These are phyloP conservation scores for Siniperca knerii DNA, from an alignment of 2,113 vertebrate genomes.

Conservation along the genomic window DNA sequence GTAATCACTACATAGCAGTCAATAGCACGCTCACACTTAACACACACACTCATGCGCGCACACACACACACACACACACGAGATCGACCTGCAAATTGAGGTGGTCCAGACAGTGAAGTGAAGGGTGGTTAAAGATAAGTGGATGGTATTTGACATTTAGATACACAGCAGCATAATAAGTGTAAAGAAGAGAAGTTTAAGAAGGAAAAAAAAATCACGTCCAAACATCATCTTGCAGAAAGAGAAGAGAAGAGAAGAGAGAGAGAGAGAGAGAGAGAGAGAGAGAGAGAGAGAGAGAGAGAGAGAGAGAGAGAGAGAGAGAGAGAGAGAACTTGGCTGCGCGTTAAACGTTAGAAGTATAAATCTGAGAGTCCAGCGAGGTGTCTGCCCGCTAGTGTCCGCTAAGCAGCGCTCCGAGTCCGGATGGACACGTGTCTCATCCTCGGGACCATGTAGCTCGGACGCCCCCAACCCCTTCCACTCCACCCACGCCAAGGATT, in stretches of 20 bases:
- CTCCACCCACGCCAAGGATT: constrained; percentile 55
- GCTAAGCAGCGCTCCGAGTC: constrained; percentile 76
- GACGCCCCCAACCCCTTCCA: constrained; percentile 1
- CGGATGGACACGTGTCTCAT: constrained; percentile 87
- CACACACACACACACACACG: constrained; percentile 10
- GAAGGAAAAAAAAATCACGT: neutral
- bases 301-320: constrained; percentile 2
- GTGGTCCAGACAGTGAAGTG: constrained; percentile 66
- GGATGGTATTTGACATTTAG: constrained; percentile 52
- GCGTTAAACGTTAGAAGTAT: constrained; percentile 35
- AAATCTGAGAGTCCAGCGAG: constrained; percentile 57
- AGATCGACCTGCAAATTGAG: constrained; percentile 62
- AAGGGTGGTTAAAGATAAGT: constrained; percentile 55
- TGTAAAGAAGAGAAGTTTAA: constrained; percentile 28
- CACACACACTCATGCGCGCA: constrained; percentile 8
- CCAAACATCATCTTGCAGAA: constrained; percentile 19
- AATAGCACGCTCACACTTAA: constrained; percentile 73
- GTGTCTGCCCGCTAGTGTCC: constrained; percentile 65
- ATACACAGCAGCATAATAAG: constrained; percentile 34
- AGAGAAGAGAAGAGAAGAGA: neutral
- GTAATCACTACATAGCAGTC: constrained; percentile 87
- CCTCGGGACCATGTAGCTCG: constrained; percentile 79
- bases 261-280: neutral
- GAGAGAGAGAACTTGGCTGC: constrained; percentile 17
- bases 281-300: neutral